Evolutionary conservation across 2,888 invertebrate species (phyloP).

Genomic region (Chydorus sphaericus): DNA sequence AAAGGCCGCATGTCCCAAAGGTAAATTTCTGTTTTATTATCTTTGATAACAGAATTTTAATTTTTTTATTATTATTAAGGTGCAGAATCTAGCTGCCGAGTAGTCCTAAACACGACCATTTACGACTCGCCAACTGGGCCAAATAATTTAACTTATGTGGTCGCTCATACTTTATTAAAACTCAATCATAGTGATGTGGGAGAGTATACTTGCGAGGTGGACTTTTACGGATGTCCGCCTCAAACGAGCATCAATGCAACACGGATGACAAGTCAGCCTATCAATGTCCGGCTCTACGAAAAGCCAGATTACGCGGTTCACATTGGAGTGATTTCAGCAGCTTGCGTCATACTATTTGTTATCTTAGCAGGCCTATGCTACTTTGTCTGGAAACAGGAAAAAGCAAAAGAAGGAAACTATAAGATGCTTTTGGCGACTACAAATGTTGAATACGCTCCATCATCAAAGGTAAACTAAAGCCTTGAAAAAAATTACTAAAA

Average conservation of each 20-base stretch:
- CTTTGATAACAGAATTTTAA: too few relatives aligned
- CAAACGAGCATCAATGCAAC: neutral
- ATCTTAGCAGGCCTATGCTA: neutral
- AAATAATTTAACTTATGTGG: neutral
- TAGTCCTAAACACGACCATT: neutral
- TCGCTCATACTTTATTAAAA: neutral
- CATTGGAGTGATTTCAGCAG: neutral
- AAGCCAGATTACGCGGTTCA: neutral
- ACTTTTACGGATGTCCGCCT: neutral
- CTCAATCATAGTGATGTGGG: neutral
- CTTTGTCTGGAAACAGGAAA: neutral
- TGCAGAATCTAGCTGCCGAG: neutral
- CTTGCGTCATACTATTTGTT: neutral
- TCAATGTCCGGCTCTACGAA: neutral
- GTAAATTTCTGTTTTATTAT: neutral
- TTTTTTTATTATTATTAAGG: too few relatives aligned
- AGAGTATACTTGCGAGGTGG: neutral
- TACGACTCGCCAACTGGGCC: neutral
- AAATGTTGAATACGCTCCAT: conserved; percentile 1
- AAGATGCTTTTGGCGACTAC: neutral
- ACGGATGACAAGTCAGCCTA: neutral
- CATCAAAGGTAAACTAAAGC: neutral
- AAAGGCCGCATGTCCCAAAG: neutral
- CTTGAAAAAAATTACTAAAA: neutral
- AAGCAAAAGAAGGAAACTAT: neutral